Evolutionary conservation across 2,888 invertebrate genomes (phyloP).

Genomic region (Leucozona laternaria): DNA sequence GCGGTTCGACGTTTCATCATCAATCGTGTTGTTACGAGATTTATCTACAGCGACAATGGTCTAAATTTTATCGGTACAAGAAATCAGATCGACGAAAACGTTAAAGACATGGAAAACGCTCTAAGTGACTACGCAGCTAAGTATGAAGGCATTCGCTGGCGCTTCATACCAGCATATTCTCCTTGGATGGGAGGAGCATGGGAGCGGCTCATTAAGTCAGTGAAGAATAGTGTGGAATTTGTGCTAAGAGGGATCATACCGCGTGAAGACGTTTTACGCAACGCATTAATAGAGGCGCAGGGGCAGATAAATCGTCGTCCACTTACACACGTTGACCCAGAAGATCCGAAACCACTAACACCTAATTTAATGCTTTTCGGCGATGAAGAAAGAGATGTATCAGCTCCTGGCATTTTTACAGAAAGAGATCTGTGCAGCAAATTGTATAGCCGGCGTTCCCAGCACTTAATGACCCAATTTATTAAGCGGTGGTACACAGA

Average conservation of each 20-base stretch:
- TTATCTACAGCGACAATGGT: conserved; percentile 22
- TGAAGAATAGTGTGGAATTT: conserved; percentile 2
- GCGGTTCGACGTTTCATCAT: too few relatives aligned
- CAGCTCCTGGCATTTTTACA: neutral
- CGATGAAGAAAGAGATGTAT: neutral
- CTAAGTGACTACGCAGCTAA: conserved; percentile 9
- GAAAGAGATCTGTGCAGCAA: conserved; percentile 9
- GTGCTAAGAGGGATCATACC: neutral
- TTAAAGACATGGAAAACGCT: neutral
- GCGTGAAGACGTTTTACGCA: neutral
- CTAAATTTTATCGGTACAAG: conserved; percentile 18
- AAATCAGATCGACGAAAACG: conserved; percentile 9
- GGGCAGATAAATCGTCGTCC: conserved; percentile 10
- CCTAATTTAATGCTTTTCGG: neutral
- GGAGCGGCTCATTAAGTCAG: conserved; percentile 24
- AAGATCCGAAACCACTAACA: conserved; percentile 3
- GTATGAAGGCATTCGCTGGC: conserved; percentile 26
- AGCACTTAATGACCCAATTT: conserved; percentile 12
- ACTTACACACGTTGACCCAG: conserved; percentile 11
- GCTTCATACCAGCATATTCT: conserved; percentile 33
- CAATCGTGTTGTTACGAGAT: neutral
- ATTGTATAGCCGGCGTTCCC: conserved; percentile 10
- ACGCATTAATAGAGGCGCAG: neutral
- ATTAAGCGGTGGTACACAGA: conserved; percentile 2
- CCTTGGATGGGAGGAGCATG: too few relatives aligned